Evolutionary conservation across 2,113 vertebrate genomes (phyloP).

Genomic region (Bubalus kerabau): DNA sequence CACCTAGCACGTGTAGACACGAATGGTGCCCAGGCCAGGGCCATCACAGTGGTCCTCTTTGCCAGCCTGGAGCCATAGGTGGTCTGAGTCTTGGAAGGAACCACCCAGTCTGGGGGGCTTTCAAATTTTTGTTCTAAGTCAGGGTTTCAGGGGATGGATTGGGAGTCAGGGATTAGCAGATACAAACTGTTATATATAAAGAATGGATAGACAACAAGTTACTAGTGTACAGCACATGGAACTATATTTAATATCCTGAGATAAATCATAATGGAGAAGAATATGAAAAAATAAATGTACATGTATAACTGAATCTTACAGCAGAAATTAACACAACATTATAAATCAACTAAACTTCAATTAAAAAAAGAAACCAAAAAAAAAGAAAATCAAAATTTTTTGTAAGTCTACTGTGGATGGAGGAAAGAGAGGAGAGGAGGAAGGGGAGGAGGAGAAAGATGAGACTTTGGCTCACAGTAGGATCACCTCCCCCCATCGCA

Average conservation of each 20-base stretch:
- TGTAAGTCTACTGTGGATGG: not conserved
- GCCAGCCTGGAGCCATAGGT: not conserved
- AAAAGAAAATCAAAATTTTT: not conserved
- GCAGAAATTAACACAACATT: not conserved
- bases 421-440: not conserved
- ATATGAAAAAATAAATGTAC: not conserved
- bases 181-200: not conserved
- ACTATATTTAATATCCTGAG: not conserved
- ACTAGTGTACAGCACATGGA: not conserved
- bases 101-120: too few species aligned
- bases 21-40: not conserved
- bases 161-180: not conserved
- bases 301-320: not conserved
- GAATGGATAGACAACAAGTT: not conserved
- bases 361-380: not conserved
- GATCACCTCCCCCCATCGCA: too few species aligned
- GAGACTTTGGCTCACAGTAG: not conserved
- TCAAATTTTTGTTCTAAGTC: not conserved
- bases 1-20: rapidly evolving
- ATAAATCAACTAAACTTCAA: not conserved
- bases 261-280: not conserved
- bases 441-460: not conserved
- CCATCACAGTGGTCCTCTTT: rapidly evolving
- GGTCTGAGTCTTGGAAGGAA: not conserved
- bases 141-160: not conserved